These are phyloP conservation scores for Donacobius atricapilla DNA, from an alignment of 2,113 vertebrate species.

Conservation along the genomic window DNA sequence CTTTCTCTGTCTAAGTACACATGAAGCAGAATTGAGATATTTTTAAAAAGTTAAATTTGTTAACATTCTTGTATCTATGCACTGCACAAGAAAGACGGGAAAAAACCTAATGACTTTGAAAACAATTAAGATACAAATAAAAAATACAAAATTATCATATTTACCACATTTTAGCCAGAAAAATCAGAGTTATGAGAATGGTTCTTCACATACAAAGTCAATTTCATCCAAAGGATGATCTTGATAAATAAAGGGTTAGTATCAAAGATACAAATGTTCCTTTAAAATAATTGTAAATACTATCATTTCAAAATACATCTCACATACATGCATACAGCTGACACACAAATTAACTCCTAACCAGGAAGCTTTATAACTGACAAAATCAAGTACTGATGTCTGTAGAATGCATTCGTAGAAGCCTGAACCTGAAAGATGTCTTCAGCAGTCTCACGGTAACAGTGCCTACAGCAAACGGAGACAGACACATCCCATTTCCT, in stretches of 20 bases:
- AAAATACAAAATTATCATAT: not conserved
- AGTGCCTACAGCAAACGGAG: constrained; percentile 5
- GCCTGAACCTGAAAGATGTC: not conserved
- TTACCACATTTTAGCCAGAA: not conserved
- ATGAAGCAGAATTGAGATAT: not conserved
- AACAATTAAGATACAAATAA: not conserved
- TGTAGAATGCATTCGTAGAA: not conserved
- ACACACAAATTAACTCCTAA: not conserved
- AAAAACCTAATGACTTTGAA: not conserved
- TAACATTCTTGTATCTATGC: not conserved
- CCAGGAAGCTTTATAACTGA: not conserved
- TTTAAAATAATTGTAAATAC: not conserved
- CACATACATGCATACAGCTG: not conserved
- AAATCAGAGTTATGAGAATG: not conserved
- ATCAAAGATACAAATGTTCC: not conserved
- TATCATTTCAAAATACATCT: not conserved
- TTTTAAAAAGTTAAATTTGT: not conserved
- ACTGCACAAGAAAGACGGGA: not conserved
- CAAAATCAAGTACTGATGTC: not conserved
- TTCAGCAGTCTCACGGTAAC: not conserved
- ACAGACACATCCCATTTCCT: not conserved
- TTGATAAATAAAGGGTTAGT: not conserved
- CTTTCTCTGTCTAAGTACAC: not conserved
- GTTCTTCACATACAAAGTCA: not conserved
- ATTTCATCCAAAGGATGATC: not conserved